Conservation (phyloP, 2,888 invertebrate genomes). For the Agrotis clavis region DNA sequence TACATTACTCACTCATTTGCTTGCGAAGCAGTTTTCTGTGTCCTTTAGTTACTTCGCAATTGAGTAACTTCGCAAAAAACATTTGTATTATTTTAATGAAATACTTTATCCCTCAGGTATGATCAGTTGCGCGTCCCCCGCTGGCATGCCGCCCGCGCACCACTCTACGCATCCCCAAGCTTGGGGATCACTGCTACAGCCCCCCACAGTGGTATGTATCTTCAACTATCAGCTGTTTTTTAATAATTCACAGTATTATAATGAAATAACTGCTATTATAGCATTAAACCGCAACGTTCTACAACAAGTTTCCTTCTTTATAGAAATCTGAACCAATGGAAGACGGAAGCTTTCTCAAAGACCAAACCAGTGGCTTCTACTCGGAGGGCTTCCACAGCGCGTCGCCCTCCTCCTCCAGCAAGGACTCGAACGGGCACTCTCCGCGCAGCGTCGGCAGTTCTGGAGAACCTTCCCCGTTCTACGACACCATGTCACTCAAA, state of each 20-base stretch:
- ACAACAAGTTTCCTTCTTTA: conserved; percentile 70
- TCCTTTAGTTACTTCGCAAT: conserved; percentile 44
- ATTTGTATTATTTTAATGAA: conserved; percentile 19
- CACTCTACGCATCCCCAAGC: conserved; percentile 79
- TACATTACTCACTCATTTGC: conserved; percentile 56
- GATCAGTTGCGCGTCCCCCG: conserved; percentile 87
- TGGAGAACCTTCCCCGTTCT: conserved; percentile 84
- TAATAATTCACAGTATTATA: neutral
- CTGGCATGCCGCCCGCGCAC: conserved; percentile 86
- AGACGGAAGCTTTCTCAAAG: conserved; percentile 87
- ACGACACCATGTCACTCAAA: conserved; percentile 83
- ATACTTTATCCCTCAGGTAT: conserved; percentile 76
- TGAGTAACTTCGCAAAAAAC: conserved; percentile 54
- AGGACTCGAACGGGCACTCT: conserved; percentile 88
- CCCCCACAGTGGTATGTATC: conserved; percentile 82
- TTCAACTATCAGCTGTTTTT: neutral
- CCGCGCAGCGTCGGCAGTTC: conserved; percentile 87
- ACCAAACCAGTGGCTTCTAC: conserved; percentile 92
- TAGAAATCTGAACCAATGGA: conserved; percentile 92
- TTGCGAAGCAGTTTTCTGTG: conserved; percentile 60
- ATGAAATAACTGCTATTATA: neutral
- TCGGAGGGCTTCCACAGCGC: conserved; percentile 92
- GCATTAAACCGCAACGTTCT: conserved; percentile 24
- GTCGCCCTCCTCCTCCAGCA: conserved; percentile 91
- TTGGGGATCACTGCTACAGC: conserved; percentile 82